phyloP scores from a whole-genome alignment of 2,113 vertebrate genomes.

The Python bivittatus region DNA sequence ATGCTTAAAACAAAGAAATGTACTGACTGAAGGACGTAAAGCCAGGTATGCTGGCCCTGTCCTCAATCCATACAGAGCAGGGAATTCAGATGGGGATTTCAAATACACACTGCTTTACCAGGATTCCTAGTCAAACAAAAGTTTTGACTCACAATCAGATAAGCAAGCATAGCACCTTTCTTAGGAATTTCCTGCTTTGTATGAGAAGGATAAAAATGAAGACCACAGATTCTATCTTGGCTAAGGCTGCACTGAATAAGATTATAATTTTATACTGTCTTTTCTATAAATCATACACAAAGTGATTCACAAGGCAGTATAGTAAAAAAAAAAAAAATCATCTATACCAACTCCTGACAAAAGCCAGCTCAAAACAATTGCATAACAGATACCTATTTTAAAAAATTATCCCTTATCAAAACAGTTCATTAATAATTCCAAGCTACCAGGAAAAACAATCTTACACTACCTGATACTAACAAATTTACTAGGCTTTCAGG shows the following conservation, averaged over 20 bases:
- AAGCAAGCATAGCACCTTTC: neutral
- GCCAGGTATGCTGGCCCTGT: neutral
- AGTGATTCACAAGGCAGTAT: neutral
- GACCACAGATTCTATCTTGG: neutral
- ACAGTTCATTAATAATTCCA: neutral
- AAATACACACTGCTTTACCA: neutral
- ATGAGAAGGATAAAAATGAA: neutral
- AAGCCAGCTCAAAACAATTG: neutral
- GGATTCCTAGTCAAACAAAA: neutral
- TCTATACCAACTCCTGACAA: neutral
- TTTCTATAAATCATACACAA: neutral
- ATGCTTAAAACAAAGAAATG: neutral
- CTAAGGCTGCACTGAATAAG: neutral
- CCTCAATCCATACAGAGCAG: neutral
- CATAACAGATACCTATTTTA: neutral
- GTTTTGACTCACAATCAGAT: too few relatives aligned
- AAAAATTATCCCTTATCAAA: neutral
- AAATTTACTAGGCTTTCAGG: neutral
- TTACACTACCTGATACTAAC: neutral
- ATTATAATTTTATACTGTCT: neutral
- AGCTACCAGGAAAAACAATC: neutral
- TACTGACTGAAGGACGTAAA: neutral
- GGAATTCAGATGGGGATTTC: neutral
- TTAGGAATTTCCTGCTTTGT: neutral
- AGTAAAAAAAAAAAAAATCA: neutral